Percentiles rank a stretch among this genome's conserved stretches.
Evolutionary conservation across 1,140 invertebrate genomes (phyloP).

Genomic region (Drosophila pandora): DNA sequence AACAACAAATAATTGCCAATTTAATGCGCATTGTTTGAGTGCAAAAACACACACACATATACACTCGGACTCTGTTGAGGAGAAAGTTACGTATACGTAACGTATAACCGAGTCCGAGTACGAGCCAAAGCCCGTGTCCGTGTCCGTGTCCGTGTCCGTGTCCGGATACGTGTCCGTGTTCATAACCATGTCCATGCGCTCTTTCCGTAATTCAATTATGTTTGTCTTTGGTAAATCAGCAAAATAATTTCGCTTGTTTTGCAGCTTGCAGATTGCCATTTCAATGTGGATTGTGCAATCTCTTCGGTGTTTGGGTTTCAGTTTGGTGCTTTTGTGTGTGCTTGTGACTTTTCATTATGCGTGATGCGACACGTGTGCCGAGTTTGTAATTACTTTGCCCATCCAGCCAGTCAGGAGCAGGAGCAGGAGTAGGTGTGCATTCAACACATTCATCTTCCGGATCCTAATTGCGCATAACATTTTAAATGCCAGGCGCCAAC

Average conservation of each 20-base stretch:
- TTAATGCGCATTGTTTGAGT: conserved; percentile 68
- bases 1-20: conserved; percentile 75
- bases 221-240: conserved; percentile 80
- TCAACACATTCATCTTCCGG: conserved; percentile 43
- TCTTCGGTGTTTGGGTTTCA: neutral
- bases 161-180: conserved; percentile 34
- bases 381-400: conserved; percentile 42
- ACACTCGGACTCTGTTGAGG: conserved; percentile 11
- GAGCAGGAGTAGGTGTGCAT: neutral
- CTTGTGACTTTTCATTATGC: conserved; percentile 52
- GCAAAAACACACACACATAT: conserved; percentile 21
- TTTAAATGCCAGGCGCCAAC: conserved; percentile 47
- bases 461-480: conserved; percentile 57
- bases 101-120: conserved; percentile 17
- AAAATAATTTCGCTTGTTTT: conserved; percentile 75
- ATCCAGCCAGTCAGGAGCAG: neutral
- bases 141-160: too few relatives aligned
- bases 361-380: conserved; percentile 44
- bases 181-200: conserved; percentile 43
- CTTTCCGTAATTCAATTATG: conserved; percentile 76
- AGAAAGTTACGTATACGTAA: conserved; percentile 28
- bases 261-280: conserved; percentile 50
- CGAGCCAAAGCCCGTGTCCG: conserved; percentile 2
- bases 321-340: conserved; percentile 7
- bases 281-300: conserved; percentile 41